Base-by-base conservation (phyloP, 2,797 vertebrate species). In the Agapornis canus region DNA sequence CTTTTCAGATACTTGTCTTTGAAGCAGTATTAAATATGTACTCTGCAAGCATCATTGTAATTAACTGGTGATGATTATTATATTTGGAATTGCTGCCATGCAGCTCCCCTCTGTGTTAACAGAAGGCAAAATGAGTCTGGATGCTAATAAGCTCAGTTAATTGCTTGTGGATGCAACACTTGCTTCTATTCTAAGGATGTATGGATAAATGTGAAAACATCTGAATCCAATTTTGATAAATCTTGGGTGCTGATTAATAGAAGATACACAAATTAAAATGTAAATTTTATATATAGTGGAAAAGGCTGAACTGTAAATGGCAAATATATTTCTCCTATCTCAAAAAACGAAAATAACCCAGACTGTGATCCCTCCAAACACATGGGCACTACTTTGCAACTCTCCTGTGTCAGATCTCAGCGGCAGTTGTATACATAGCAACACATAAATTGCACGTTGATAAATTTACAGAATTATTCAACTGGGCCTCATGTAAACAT, bases 91-190 rank as follows among this genome's bases (percentile, higher is more conserved):
- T 87, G 76, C 91, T 94, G 84, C 86, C 72, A 86, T 76, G 84
- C 86, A 93, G 82, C 72, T 97, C 49, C 72, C 84, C 54, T 95
- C 82, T 88, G 79, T 69, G 90, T 87, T 91, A 92, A 57, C 86
- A 86, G 65, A 88, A 83, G 78, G 93, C 82, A 92, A 81, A 89
- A 76, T 63, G 35, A 91, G 25, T 64, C 48, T 92, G 69, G 47
- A 54, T 94, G 72, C 54, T 92, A 87, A 88, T 59, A 89, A 91
- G 59, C 49, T 72, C 59, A 12, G 39, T 65, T 86, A 81, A 86
- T 86, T 76, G n/a, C 49, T 89, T 75, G 26, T 73, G n/a, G 32
- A 54, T 37, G 25, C 22, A 68, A 52, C 0, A 2, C 5, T 75
- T 87, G 8, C 49, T 91, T 85, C 42, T 82, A 6, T 35, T 72